Evolutionary conservation across 2,888 invertebrate genomes (phyloP), one percentile per base, ranked within the genome.

Genomic region (Tipula vernalis): DNA sequence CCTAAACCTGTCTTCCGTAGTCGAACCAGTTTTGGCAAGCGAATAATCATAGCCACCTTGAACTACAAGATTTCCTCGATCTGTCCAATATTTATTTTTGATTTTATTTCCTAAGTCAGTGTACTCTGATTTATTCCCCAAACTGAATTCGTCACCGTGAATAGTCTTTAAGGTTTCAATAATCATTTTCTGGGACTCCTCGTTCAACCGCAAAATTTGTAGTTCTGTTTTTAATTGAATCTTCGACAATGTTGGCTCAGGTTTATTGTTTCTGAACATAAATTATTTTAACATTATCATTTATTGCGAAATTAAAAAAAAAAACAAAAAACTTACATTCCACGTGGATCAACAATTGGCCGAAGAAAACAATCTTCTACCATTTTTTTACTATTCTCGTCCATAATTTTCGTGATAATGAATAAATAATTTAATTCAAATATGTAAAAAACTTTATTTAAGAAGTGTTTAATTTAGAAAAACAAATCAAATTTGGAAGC

Each of bases 31-130:
- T 87, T 92, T 93, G 89, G 93, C 93, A 39, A 91, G 90, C 0
- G 96, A 95, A 91, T 94, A 95, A 91, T 96, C 95, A 0, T 88
- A 88, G 2, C 91, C 89, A 47, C 92, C 90, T 87, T 95, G 95
- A 0, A 96, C 95, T 10, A 96, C 93, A 10, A 96, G 93, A 89
- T 95, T 95, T 5, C 96, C 96, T 88, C 95, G 92, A 89, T 96
- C 95, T 91, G 95, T 93, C 96, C 96, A 96, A 90, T 94, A 96
- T 36, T 94, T 94, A 88, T 95, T 95, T 71, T 93, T 93, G 47
- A 96, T 92, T 88, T 94, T 94, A 28, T 94, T 93, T 18, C 94
- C 94, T 90, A 94, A 94, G 90, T 96, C 95, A 92, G 93, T 94
- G 92, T 94, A 94, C 87, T 92, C 91, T 87, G 92, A 91, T 36